A percentile compares a stretch with the other conserved stretches of the same genome.
These are phyloP conservation scores for Pseudolycoriella hygida DNA, from an alignment of 2,888 invertebrate species.

Conservation along the genomic window DNA sequence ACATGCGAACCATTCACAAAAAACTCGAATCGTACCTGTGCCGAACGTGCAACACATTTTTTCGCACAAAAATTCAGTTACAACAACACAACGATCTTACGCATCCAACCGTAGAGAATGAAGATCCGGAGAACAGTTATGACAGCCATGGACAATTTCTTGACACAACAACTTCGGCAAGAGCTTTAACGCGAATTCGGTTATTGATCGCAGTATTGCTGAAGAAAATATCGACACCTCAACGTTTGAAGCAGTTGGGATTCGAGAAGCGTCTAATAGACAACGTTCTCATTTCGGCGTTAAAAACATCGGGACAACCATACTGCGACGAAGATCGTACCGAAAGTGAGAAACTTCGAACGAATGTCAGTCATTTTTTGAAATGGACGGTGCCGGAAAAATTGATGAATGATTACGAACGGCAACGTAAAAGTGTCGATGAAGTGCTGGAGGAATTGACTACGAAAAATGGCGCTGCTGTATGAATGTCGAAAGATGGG, in stretches of 20 bases:
- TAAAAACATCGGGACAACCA: conserved; percentile 52
- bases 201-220: conserved; percentile 62
- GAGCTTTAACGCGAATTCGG: conserved; percentile 58
- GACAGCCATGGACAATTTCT: conserved; percentile 16
- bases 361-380: conserved; percentile 59
- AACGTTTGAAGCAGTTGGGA: conserved; percentile 58
- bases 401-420: conserved; percentile 57
- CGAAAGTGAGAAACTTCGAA: conserved; percentile 45
- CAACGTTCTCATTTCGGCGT: conserved; percentile 59
- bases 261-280: conserved; percentile 58
- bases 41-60: conserved; percentile 50
- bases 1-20: conserved; percentile 72
- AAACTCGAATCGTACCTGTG: conserved; percentile 64
- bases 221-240: conserved; percentile 67
- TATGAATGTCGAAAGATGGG: too few relatives aligned
- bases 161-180: conserved; percentile 27
- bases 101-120: conserved; percentile 6
- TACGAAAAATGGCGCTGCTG: conserved; percentile 3
- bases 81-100: conserved; percentile 44
- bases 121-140: conserved; percentile 16
- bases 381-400: conserved; percentile 65
- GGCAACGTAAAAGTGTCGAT: conserved; percentile 57
- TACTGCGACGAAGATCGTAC: conserved; percentile 40
- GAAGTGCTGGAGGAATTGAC: conserved; percentile 62
- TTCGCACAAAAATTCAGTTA: conserved; percentile 56